Evolutionary conservation across 2,797 vertebrate genomes (phyloP), one percentile per base, ranked within the genome.

Genomic region (Neosilurus hyrtlii): DNA sequence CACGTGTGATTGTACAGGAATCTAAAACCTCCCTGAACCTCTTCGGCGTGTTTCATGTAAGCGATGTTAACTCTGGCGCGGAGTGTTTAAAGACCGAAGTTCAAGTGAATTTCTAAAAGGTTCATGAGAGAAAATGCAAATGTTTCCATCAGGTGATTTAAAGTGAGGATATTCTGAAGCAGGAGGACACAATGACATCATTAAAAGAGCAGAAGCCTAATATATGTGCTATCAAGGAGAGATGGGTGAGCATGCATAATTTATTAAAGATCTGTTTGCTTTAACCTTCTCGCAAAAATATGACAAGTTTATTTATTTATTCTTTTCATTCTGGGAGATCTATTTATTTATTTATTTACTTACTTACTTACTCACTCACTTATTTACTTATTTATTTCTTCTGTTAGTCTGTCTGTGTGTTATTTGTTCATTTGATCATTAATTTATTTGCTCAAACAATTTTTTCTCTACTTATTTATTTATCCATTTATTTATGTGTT

Each of bases 41-140:
- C 26, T 26, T 24, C 20, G 61, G 26, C 43, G 76, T 74, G 57
- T 72, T 76, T 84, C 81, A 86, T 67, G 66, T 54, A 83, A 86
- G 72, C 37, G 30, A 30, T 52, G 67, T 62, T 81, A 49, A 67
- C 77, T 88, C 81, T 51, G 66, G 63, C 61, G 7, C 51, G 15
- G 4, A 2, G 10, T 8, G n/a, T 51, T 51, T 30, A 8, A 4
- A 65, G 37, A n/a, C 0, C 16, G 65, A 52, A 15, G 35, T 76
- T 76, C 37, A 43, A 76, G 16, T 12, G 56, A 14, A 37, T 49
- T 65, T 52, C 61, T 63, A 61, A 52, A 52, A 65, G n/a, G n/a
- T 65, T 78, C 65, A 43, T 1, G 1, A 30, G 43, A 30, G 61
- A 65, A 79, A 63, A 65, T 79, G 61, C 43, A 63, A 65, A 79